These are phyloP conservation scores for Azorinus chamasolen DNA, from an alignment of 2,888 invertebrate species.

Conservation along the genomic window DNA sequence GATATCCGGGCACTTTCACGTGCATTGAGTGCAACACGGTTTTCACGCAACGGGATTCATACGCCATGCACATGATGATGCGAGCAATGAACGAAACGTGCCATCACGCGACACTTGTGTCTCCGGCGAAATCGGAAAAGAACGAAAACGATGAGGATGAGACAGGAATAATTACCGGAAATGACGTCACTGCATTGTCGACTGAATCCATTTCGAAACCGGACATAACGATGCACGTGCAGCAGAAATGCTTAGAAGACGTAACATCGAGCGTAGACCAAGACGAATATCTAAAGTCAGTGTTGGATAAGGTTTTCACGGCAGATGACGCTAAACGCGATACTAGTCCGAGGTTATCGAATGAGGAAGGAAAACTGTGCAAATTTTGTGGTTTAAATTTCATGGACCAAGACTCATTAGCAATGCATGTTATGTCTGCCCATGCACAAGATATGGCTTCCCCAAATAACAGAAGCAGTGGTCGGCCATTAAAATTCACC, in stretches of 20 bases:
- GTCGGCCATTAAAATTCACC: background rate
- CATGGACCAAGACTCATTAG: slow-evolving; percentile 81
- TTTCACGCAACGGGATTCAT: slow-evolving; percentile 84
- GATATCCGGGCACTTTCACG: slow-evolving; percentile 72
- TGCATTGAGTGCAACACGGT: slow-evolving; percentile 84
- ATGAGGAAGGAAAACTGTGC: slow-evolving; percentile 59
- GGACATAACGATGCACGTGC: background rate
- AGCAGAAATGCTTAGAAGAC: slow-evolving; percentile 58
- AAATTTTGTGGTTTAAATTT: slow-evolving; percentile 77
- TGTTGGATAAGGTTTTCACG: slow-evolving; percentile 54
- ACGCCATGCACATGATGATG: slow-evolving; percentile 86
- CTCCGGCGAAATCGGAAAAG: background rate
- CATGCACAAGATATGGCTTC: slow-evolving; percentile 56
- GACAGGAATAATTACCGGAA: slow-evolving; percentile 2
- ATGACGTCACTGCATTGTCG: slow-evolving; percentile 1
- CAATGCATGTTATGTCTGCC: slow-evolving; percentile 84
- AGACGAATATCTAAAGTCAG: slow-evolving; percentile 69
- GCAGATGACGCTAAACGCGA: slow-evolving; percentile 9
- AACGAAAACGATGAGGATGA: slow-evolving; percentile 10
- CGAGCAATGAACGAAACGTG: slow-evolving; percentile 84
- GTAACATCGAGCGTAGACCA: slow-evolving; percentile 65
- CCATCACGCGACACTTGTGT: slow-evolving; percentile 25
- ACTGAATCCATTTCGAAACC: background rate
- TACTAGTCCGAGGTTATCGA: slow-evolving; percentile 1
- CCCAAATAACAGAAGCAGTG: slow-evolving; percentile 9